Evolutionary conservation across 2,113 vertebrate genomes (phyloP).

Genomic region (Ursus arctos): DNA sequence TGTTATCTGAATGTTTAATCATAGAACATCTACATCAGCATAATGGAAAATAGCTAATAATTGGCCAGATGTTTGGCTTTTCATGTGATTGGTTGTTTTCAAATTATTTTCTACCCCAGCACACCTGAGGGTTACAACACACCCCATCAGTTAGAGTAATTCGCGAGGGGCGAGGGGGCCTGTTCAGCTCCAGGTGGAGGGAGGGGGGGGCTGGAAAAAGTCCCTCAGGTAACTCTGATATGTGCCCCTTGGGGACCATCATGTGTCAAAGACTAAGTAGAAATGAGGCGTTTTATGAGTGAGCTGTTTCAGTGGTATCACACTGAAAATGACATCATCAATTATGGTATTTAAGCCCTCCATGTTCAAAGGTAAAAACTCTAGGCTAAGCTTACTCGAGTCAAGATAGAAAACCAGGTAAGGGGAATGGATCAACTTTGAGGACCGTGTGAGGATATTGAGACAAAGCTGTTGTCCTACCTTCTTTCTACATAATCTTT

Average conservation of each 20-base stretch:
- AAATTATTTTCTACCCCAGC: slow-evolving; percentile 34
- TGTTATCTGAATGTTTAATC: neutral
- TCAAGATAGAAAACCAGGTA: neutral
- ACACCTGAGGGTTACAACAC: slow-evolving; percentile 13
- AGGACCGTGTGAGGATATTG: neutral
- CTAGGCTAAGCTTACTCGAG: neutral
- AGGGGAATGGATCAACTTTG: neutral
- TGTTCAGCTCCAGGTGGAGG: neutral
- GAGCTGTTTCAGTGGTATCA: slow-evolving; percentile 45
- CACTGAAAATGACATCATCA: slow-evolving; percentile 77
- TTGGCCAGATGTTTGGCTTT: slow-evolving; percentile 53
- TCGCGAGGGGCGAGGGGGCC: neutral
- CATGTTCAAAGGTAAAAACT: slow-evolving; percentile 44
- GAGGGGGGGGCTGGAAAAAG: neutral
- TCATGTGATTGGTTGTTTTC: slow-evolving; percentile 53
- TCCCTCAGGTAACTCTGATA: slow-evolving; percentile 35
- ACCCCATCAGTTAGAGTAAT: slow-evolving; percentile 16
- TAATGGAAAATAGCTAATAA: slow-evolving; percentile 3
- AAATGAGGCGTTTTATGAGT: slow-evolving; percentile 80
- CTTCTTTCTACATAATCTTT: neutral
- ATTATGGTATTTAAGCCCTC: slow-evolving; percentile 65
- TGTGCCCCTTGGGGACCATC: slow-evolving; percentile 42
- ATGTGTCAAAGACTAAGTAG: slow-evolving; percentile 59
- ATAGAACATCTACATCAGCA: neutral
- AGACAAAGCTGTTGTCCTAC: neutral